Evolutionary conservation across 2,888 invertebrate genomes (phyloP).

Genomic region (Isotomurus palustris): DNA sequence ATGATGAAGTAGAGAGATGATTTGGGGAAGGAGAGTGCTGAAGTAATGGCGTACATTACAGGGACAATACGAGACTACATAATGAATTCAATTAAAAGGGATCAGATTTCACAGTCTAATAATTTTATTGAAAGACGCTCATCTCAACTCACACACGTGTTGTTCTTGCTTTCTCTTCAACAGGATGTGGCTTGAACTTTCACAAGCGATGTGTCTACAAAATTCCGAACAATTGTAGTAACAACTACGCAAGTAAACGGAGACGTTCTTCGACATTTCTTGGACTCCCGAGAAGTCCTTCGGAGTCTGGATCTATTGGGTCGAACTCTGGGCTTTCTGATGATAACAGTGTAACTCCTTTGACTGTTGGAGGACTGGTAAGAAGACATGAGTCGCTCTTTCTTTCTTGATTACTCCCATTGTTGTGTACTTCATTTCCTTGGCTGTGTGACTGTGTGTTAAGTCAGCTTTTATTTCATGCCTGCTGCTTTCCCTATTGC

Average conservation of each 20-base stretch:
- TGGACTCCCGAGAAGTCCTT: slow-evolving; percentile 61
- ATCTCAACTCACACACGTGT: slow-evolving; percentile 2
- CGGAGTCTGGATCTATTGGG: slow-evolving; percentile 68
- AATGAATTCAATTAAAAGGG: slow-evolving; percentile 12
- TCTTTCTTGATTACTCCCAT: not conserved
- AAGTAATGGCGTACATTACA: too few relatives aligned
- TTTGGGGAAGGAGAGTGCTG: too few relatives aligned
- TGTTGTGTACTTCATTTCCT: not conserved
- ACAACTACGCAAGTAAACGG: slow-evolving; percentile 48
- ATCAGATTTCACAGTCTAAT: slow-evolving; percentile 2
- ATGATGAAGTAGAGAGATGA: too few relatives aligned
- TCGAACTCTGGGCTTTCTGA: slow-evolving; percentile 59
- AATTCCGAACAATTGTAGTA: slow-evolving; percentile 93
- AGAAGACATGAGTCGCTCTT: slow-evolving; percentile 52
- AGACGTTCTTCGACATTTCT: slow-evolving; percentile 51
- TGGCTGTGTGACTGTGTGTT: not conserved
- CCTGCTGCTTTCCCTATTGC: too few relatives aligned
- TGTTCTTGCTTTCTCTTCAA: slow-evolving; percentile 41
- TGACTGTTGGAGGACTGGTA: slow-evolving; percentile 64
- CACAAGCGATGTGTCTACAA: slow-evolving; percentile 96
- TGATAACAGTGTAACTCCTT: slow-evolving; percentile 51
- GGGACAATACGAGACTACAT: too few relatives aligned
- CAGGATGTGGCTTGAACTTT: slow-evolving; percentile 96
- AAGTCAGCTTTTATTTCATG: too few relatives aligned
- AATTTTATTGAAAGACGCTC: slow-evolving; percentile 8